Evolutionary conservation across 2,888 invertebrate genomes (phyloP).

Genomic region (Synanthedon formicaeformis): DNA sequence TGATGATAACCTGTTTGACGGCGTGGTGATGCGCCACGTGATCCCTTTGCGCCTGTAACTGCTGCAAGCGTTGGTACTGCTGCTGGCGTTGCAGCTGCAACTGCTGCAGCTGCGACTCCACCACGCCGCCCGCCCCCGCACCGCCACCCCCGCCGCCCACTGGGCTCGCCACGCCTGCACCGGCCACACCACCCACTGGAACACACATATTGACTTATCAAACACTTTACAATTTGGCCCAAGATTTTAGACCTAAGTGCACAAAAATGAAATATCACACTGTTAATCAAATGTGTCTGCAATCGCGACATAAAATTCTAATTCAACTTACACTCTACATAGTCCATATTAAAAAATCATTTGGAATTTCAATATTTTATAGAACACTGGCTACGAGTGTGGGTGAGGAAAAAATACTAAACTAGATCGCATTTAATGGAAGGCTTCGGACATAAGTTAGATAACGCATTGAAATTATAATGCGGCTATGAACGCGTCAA

Average conservation of each 20-base stretch:
- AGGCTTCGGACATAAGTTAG: constrained; percentile 7
- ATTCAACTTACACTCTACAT: background rate
- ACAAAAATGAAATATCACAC: too few species aligned
- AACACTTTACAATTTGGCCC: too few species aligned
- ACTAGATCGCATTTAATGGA: background rate
- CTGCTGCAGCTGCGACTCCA: constrained; percentile 48
- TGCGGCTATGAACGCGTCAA: constrained; percentile 28
- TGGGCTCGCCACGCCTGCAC: constrained; percentile 19
- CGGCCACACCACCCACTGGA: constrained; percentile 14
- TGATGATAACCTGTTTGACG: constrained; percentile 36
- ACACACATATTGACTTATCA: background rate
- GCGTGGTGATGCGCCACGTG: constrained; percentile 62
- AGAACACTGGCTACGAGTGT: background rate
- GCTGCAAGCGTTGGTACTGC: constrained; percentile 74
- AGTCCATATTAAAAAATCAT: background rate
- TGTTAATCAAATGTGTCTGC: too few species aligned
- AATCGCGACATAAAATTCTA: too few species aligned
- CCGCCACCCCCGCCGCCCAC: constrained; percentile 18
- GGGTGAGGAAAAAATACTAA: constrained; percentile 2
- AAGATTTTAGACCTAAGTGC: too few species aligned
- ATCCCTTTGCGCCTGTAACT: constrained; percentile 72
- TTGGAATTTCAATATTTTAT: background rate
- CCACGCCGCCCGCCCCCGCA: constrained; percentile 23
- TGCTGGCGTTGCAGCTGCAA: constrained; percentile 71
- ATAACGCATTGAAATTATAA: constrained; percentile 56